A percentile compares a stretch with the other conserved stretches of the same genome.
phyloP scores from a whole-genome alignment of 2,113 vertebrate species.

The Seriola rivoliana region DNA sequence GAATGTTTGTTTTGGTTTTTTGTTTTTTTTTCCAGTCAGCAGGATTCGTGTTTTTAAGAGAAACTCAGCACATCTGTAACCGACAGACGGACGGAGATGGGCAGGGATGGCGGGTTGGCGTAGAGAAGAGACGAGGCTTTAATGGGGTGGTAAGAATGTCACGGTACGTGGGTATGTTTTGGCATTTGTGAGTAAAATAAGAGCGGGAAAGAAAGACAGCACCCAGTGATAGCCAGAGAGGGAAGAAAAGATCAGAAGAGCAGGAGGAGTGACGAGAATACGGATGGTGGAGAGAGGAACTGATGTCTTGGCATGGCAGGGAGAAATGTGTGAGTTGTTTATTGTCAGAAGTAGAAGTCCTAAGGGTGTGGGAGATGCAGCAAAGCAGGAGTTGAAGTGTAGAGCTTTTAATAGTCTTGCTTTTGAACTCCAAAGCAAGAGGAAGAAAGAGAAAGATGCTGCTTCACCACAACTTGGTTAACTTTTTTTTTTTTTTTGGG shows the following conservation, averaged over 20 bases:
- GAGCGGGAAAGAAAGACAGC: slow-evolving; percentile 38
- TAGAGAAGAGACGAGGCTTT: slow-evolving; percentile 39
- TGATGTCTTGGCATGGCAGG: slow-evolving; percentile 28
- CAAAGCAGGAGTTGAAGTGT: slow-evolving; percentile 45
- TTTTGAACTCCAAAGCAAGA: slow-evolving; percentile 42
- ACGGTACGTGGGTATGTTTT: slow-evolving; percentile 30
- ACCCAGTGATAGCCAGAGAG: slow-evolving; percentile 59
- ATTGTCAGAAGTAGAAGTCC: slow-evolving; percentile 66
- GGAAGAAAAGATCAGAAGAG: slow-evolving; percentile 67
- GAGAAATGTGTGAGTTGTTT: slow-evolving; percentile 67
- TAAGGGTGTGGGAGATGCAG: slow-evolving; percentile 56
- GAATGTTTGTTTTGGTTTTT: slow-evolving; percentile 31
- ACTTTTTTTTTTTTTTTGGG: slow-evolving; percentile 44
- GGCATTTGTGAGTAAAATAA: slow-evolving; percentile 43
- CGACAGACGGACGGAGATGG: slow-evolving; percentile 20
- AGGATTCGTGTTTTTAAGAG: slow-evolving; percentile 48
- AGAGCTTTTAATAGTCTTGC: slow-evolving; percentile 53
- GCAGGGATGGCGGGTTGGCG: neutral
- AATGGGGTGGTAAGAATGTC: slow-evolving; percentile 64
- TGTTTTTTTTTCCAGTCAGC: slow-evolving; percentile 51
- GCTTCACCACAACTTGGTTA: slow-evolving; percentile 24
- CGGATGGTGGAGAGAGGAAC: slow-evolving; percentile 33
- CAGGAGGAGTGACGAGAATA: slow-evolving; percentile 54
- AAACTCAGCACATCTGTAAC: slow-evolving; percentile 47
- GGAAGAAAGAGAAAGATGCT: slow-evolving; percentile 30